Percentiles rank a stretch among this genome's conserved stretches.
Conservation (phyloP, 2,888 invertebrate genomes). For the Polyommatus icarus region DNA sequence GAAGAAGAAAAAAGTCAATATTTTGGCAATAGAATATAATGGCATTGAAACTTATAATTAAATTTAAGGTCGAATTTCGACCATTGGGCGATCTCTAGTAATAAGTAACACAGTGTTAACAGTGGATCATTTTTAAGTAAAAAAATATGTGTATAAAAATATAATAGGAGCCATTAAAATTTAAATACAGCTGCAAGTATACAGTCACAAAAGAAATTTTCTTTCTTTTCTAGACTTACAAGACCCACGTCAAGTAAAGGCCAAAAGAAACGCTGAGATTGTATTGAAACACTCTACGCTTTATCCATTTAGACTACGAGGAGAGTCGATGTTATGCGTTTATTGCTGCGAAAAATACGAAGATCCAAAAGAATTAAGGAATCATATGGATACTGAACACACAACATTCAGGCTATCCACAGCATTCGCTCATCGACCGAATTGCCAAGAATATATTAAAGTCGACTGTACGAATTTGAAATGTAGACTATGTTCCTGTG, state of each 20-base stretch:
- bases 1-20: too few species aligned
- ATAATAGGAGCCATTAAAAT: not conserved
- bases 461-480: conserved; percentile 61
- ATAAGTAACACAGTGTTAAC: too few species aligned
- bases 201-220: conserved; percentile 53
- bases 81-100: too few species aligned
- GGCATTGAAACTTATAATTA: too few species aligned
- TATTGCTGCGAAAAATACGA: conserved; percentile 66
- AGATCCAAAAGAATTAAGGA: conserved; percentile 57
- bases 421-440: conserved; percentile 61
- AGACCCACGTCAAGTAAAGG: conserved; percentile 50
- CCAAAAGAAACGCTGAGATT: conserved; percentile 67
- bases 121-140: too few species aligned
- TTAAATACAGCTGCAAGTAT: conserved; percentile 37
- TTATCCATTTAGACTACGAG: conserved; percentile 67
- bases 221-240: conserved; percentile 68
- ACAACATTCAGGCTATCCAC: conserved; percentile 55
- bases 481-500: conserved; percentile 56
- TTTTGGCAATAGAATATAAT: too few species aligned
- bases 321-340: conserved; percentile 62
- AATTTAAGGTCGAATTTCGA: too few species aligned
- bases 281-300: conserved; percentile 66
- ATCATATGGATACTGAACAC: conserved; percentile 58
- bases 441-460: conserved; percentile 60
- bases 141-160: too few species aligned